phyloP scores from a whole-genome alignment of 1,140 invertebrate genomes.

The Ceratina australensis region DNA sequence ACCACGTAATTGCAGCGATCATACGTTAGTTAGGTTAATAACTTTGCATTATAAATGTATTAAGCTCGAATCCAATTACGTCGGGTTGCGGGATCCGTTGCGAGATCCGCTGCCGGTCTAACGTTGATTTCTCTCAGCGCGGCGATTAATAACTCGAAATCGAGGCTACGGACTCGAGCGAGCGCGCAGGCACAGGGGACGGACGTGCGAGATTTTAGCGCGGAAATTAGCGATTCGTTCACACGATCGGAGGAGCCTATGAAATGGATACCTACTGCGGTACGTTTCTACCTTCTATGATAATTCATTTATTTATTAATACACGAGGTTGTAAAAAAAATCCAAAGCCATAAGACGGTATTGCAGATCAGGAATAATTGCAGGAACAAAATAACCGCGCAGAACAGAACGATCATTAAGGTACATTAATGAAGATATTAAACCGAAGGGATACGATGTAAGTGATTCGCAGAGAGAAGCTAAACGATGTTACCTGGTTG shows the following conservation, averaged over 20 bases:
- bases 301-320: too few species aligned
- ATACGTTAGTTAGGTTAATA: slow-evolving; percentile 65
- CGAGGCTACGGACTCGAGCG: slow-evolving; percentile 1
- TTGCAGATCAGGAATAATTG: too few species aligned
- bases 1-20: slow-evolving; percentile 63
- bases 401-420: neutral
- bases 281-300: too few species aligned
- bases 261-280: too few species aligned
- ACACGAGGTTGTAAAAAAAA: too few species aligned
- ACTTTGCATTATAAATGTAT: slow-evolving; percentile 70
- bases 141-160: slow-evolving; percentile 46
- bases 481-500: too few species aligned
- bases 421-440: too few species aligned
- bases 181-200: neutral
- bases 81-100: slow-evolving; percentile 38
- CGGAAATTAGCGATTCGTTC: slow-evolving; percentile 26
- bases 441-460: too few species aligned
- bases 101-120: slow-evolving; percentile 29
- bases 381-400: too few species aligned
- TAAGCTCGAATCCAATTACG: slow-evolving; percentile 65
- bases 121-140: slow-evolving; percentile 45
- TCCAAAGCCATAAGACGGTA: too few species aligned
- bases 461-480: too few species aligned
- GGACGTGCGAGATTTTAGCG: slow-evolving; percentile 36
- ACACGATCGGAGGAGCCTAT: neutral